Conservation (phyloP, 2,888 invertebrate species). For the Argyra leucocephala region DNA sequence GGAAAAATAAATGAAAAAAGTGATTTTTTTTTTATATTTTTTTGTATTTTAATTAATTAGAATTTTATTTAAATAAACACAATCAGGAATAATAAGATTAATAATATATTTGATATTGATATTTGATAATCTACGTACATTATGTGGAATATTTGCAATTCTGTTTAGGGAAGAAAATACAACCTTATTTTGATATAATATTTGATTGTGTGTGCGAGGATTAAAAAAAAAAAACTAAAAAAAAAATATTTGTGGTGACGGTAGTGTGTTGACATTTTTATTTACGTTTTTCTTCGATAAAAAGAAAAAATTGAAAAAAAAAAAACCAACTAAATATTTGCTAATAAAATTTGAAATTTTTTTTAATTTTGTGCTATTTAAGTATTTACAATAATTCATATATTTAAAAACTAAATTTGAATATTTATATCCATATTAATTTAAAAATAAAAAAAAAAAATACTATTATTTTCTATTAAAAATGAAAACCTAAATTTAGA, state of each 20-base stretch:
- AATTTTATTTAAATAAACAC: not conserved
- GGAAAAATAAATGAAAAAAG: not conserved
- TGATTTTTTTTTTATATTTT: not conserved
- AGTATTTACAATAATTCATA: no score
- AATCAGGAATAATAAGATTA: not conserved
- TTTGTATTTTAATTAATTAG: no score
- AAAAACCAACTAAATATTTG: no score
- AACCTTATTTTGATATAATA: not conserved
- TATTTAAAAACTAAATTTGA: no score
- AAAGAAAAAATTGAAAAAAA: not conserved
- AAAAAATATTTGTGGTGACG: not conserved
- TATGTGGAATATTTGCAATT: not conserved
- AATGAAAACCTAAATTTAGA: not conserved
- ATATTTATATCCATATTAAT: no score
- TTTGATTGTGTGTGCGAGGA: conserved; percentile 4
- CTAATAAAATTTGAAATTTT: not conserved
- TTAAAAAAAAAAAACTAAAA: not conserved
- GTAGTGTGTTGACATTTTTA: conserved; percentile 2
- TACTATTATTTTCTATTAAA: not conserved
- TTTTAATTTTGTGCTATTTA: no score
- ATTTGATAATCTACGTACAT: not conserved
- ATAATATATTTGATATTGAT: not conserved
- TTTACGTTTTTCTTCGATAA: not conserved
- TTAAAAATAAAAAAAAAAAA: no score
- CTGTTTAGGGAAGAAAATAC: conserved; percentile 6